phyloP scores from a whole-genome alignment of 1,140 invertebrate genomes.

The Ctenoplectra terminalis region DNA sequence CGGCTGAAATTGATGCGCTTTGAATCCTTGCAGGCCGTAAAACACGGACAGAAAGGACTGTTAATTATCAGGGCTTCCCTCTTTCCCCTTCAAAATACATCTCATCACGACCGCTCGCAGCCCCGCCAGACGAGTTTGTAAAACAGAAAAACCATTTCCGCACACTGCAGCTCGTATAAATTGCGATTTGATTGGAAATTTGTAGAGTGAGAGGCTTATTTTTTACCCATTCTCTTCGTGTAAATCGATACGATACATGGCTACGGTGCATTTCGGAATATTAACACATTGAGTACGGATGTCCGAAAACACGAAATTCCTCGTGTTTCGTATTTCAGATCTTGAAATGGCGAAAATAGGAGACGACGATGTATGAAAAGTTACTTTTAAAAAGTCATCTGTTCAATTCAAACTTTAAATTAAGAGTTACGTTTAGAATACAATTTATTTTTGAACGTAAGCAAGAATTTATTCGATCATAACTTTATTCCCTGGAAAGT shows the following conservation, averaged over 20 bases:
- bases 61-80: constrained; percentile 54
- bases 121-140: constrained; percentile 38
- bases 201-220: background rate
- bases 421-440: too few species aligned
- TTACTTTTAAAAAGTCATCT: too few species aligned
- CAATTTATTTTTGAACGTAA: too few species aligned
- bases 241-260: background rate
- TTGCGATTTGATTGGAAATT: constrained; percentile 14
- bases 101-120: background rate
- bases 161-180: constrained; percentile 1
- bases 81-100: constrained; percentile 24
- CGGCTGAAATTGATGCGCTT: constrained; percentile 61
- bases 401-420: too few species aligned
- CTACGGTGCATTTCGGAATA: background rate
- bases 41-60: constrained; percentile 44
- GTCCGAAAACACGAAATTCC: too few species aligned
- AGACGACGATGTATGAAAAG: too few species aligned
- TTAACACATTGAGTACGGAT: too few species aligned
- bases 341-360: too few species aligned
- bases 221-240: background rate
- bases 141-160: constrained; percentile 53
- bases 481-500: too few species aligned
- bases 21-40: constrained; percentile 55
- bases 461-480: too few species aligned
- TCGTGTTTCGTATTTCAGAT: too few species aligned